Conservation (phyloP, 2,888 invertebrate species). For the Marasmarcha lunaedactyla region DNA sequence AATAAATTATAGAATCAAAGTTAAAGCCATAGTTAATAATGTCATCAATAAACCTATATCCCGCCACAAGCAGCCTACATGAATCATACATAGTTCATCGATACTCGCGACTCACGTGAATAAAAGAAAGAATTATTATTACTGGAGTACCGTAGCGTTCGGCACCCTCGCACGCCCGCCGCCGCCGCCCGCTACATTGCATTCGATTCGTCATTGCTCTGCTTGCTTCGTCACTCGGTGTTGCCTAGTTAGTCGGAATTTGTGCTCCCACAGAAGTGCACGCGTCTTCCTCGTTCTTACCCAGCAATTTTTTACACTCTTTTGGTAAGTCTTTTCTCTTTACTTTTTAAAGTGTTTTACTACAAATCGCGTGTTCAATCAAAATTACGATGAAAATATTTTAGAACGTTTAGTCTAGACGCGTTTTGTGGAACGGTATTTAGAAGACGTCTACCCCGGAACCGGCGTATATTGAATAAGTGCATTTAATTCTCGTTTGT, state of each 20-base stretch:
- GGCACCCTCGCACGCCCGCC: not conserved
- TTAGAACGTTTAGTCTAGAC: too few relatives aligned
- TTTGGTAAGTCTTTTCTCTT: not conserved
- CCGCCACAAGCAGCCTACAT: not conserved
- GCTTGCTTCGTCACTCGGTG: not conserved
- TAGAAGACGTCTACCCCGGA: too few relatives aligned
- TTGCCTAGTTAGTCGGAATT: not conserved
- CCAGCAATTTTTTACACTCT: not conserved
- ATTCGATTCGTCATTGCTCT: not conserved
- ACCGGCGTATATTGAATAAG: too few relatives aligned
- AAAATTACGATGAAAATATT: too few relatives aligned
- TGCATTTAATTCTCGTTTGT: too few relatives aligned
- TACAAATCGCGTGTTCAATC: too few relatives aligned
- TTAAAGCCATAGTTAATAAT: not conserved
- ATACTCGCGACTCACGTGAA: not conserved
- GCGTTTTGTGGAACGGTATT: too few relatives aligned
- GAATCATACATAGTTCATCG: not conserved
- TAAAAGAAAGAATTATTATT: not conserved
- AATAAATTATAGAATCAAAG: too few relatives aligned
- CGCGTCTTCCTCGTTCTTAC: not conserved
- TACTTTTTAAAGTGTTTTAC: too few relatives aligned
- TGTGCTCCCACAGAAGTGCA: not conserved
- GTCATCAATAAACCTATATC: not conserved
- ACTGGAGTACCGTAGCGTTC: not conserved
- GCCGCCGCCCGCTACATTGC: not conserved